Base-by-base conservation (phyloP, 2,888 invertebrate genomes). In the Agonum fuliginosum region DNA sequence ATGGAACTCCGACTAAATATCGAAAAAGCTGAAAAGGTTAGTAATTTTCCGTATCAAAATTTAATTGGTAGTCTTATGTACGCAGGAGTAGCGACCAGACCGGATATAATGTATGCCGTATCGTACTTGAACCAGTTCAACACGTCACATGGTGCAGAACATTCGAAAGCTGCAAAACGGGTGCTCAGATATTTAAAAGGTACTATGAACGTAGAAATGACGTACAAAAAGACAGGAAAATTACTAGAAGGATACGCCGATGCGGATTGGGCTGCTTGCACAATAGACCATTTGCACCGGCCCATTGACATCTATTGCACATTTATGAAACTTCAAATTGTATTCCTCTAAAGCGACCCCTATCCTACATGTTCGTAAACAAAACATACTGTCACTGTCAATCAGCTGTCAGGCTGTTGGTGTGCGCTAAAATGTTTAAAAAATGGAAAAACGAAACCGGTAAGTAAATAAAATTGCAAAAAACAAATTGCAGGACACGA, bases 51-150 rank as follows among this genome's bases (percentile, higher is more conserved):
- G 3, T 41, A 41, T 41, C 41, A 46, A 41, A n/a, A 51, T n/a
- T 34, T 76, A 19, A 58, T 77, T 22, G 70, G 70, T 0, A 22
- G 34, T 2, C 5, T 77, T 8, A 77, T 54, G 34, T 70, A 51
- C 20, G 19, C 58, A 22, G 74, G 43, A 0, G 24, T 65, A 10
- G 34, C 58, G 12, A 74, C 74, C 14, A 62, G 65, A 22, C 74
- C 62, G 20, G 74, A 74, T 22, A 65, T 74, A 2, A 19, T 37
- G 22, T 74, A 22, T 30, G 22, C 74, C 19, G 65, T 74, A 27
- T 43, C 24, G 14, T 74, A 74, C 22, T 43, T 74, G 5, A 43
- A 65, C 12, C 74, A 62, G 30, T 73, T 73, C 22, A 54, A 73
- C 43, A 43, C n/a, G n/a, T 43, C 12, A 12, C 14, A 12, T 14